Evolutionary conservation across 1,140 invertebrate species (phyloP), one percentile per base, ranked within the genome.

Genomic region (Hyposmocoma kahamanoa): DNA sequence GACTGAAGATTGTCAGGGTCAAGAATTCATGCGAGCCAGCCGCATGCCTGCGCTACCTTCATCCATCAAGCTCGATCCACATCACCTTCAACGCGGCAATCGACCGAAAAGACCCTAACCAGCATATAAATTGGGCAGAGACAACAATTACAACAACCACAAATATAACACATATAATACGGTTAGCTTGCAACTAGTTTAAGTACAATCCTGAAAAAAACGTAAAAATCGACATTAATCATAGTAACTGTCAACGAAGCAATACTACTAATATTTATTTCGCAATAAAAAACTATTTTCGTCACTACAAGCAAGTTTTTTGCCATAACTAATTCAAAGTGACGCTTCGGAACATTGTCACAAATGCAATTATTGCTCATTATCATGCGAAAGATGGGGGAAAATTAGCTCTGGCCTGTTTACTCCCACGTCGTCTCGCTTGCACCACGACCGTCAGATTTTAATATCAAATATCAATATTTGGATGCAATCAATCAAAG

Each of bases 401-500:
- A 56, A 53, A 47, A 49, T 42, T 49, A 17, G 34, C 36, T 42
- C 42, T 13, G n/a, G n/a, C n/a, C n/a, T n/a, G n/a, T n/a, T n/a
- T n/a, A n/a, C n/a, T n/a, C n/a, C n/a, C n/a, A n/a, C n/a, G n/a
- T n/a, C n/a, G n/a, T n/a, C n/a, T n/a, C n/a, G n/a, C n/a, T n/a
- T n/a, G n/a, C n/a, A n/a, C n/a, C n/a, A n/a, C 1, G 15, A 39
- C 58, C 50, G 55, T 62, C 62, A 60, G 60, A 67, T 68, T 68
- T 66, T 69, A 72, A 73, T 77, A 80, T 73, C 70, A 71, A 75
- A 72, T 68, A 75, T 79, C 73, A 84, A 81, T 82, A 82, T 84
- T 84, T 84, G 72, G 72, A 79, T 74, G 68, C 77, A 79, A 82
- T 84, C 75, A 80, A 82, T 84, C 78, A 84, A 78, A 84, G 67